phyloP scores from a whole-genome alignment of 2,113 vertebrate species.

The Promerops cafer region DNA sequence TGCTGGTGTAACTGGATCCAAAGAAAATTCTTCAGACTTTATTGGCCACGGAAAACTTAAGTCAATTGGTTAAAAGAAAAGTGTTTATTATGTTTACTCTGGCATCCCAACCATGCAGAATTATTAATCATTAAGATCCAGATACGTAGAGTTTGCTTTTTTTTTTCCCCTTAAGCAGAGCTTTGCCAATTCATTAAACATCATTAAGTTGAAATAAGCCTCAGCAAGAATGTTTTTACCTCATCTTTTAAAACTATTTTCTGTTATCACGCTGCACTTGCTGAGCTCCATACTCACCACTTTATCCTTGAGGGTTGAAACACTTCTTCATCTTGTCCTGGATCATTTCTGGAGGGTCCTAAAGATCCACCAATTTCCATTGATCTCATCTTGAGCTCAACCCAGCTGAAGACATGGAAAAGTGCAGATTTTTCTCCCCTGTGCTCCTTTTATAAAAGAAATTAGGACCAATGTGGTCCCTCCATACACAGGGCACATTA shows the following conservation, averaged over 20 bases:
- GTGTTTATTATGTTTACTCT: slow-evolving; percentile 58
- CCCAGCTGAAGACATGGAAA: background rate
- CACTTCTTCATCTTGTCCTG: background rate
- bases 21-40: slow-evolving; percentile 62
- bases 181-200: slow-evolving; percentile 43
- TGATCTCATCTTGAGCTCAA: background rate
- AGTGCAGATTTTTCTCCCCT: background rate
- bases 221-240: background rate
- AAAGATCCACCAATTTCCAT: background rate
- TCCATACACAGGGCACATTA: background rate
- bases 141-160: background rate
- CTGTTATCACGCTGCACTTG: background rate
- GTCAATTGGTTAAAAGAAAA: slow-evolving; percentile 50
- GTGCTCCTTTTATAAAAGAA: background rate
- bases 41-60: slow-evolving; percentile 47
- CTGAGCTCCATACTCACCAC: background rate
- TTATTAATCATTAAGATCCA: slow-evolving; percentile 43
- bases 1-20: slow-evolving; percentile 43
- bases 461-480: background rate
- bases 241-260: slow-evolving; percentile 1
- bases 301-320: background rate
- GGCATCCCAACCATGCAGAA: slow-evolving; percentile 1
- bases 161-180: background rate
- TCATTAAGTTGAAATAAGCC: background rate
- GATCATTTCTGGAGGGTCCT: background rate